A percentile compares a stretch with the other conserved stretches of the same genome.
These are phyloP conservation scores for Eudyptes chrysolophus DNA, from an alignment of 2,113 vertebrate genomes.

Conservation along the genomic window DNA sequence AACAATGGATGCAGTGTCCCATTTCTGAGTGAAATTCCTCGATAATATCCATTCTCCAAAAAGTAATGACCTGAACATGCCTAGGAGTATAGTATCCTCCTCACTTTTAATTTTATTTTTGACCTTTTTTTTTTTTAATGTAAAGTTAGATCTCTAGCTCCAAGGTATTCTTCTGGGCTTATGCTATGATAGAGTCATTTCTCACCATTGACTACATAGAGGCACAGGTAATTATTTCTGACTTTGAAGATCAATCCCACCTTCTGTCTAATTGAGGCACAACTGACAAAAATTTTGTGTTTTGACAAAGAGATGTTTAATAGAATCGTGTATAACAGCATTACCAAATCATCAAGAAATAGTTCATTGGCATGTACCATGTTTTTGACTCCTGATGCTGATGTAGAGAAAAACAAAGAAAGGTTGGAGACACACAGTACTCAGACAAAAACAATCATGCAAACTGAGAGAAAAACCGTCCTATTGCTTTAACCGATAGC, in stretches of 20 bases:
- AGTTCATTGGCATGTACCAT: no score
- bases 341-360: not conserved
- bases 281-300: not conserved
- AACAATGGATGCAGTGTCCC: not conserved
- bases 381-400: not conserved
- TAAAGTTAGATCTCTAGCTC: not conserved
- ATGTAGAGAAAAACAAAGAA: not conserved
- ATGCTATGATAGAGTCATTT: not conserved
- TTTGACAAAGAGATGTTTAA: not conserved
- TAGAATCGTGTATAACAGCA: rapidly evolving
- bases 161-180: not conserved
- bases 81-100: not conserved
- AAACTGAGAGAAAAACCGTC: not conserved
- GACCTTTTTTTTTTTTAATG: not conserved
- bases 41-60: not conserved
- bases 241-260: not conserved
- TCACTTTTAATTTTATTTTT: not conserved
- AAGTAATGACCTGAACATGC: not conserved
- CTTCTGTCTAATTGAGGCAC: not conserved
- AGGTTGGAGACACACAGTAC: not conserved
- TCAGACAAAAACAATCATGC: not conserved
- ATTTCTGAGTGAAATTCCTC: not conserved
- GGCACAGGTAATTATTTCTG: not conserved
- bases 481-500: not conserved
- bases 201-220: not conserved